Evolutionary conservation across 37 sponge, comb jelly and placozoan species (phyloP).

Genomic region (Agelas oroides): DNA sequence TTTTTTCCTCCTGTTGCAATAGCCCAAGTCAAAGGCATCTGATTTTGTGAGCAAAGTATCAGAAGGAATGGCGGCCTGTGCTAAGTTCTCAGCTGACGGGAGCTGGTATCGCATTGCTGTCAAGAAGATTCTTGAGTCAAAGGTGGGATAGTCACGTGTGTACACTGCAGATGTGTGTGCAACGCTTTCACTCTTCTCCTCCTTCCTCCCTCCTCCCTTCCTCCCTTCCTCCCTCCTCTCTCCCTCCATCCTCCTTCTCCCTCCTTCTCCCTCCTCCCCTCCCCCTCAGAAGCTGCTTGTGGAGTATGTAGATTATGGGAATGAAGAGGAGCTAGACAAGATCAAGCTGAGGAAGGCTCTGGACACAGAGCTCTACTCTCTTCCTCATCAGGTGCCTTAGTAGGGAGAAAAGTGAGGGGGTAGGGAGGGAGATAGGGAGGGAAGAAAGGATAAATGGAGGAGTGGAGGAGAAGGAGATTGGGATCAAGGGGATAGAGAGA

Average conservation of each 20-base stretch:
- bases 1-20: too few relatives aligned
- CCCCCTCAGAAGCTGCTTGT: not conserved
- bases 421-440: too few relatives aligned
- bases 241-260: not conserved
- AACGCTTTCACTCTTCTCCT: too few relatives aligned
- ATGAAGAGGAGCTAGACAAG: conserved; percentile 24
- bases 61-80: conserved; percentile 34
- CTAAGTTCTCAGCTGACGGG: conserved; percentile 25
- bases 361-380: conserved; percentile 20
- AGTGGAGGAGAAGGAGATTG: not conserved
- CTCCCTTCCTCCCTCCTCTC: not conserved
- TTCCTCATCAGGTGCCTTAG: conserved; percentile 57
- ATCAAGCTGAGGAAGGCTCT: conserved; percentile 19
- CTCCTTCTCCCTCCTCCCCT: not conserved
- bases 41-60: conserved; percentile 15
- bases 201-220: not conserved
- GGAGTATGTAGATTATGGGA: conserved; percentile 58
- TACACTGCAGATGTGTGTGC: too few relatives aligned
- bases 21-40: conserved; percentile 29
- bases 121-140: not conserved
- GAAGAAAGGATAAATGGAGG: not conserved
- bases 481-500: too few relatives aligned
- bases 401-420: too few relatives aligned
- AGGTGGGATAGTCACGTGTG: conserved; percentile 14
- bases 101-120: conserved; percentile 52